Percentiles rank a stretch among this genome's conserved stretches.
Conservation (phyloP, 2,888 invertebrate genomes). For the Brenthis hecate region DNA sequence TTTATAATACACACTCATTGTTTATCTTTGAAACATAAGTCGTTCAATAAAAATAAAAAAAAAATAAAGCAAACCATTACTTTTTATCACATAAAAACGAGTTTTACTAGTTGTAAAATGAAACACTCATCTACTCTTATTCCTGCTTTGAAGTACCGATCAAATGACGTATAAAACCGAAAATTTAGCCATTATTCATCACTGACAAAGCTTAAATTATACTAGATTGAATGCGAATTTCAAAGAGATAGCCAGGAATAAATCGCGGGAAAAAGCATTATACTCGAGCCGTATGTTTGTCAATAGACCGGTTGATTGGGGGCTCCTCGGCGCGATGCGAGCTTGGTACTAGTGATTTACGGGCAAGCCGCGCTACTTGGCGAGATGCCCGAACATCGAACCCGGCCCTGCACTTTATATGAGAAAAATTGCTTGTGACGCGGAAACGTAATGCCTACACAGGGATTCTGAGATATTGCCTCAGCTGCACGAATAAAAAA, state of each 20-base stretch:
- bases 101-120: too few species aligned
- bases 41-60: neutral
- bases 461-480: constrained; percentile 38
- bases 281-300: constrained; percentile 74
- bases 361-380: constrained; percentile 69
- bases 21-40: neutral
- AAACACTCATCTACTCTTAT: neutral
- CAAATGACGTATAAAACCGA: constrained; percentile 32
- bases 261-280: constrained; percentile 71
- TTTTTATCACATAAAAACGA: too few species aligned
- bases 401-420: constrained; percentile 60
- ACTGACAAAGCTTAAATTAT: constrained; percentile 47
- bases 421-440: constrained; percentile 64
- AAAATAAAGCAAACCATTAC: neutral
- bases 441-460: constrained; percentile 47
- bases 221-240: constrained; percentile 51
- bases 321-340: constrained; percentile 64
- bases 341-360: constrained; percentile 68
- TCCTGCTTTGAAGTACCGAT: neutral
- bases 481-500: constrained; percentile 18
- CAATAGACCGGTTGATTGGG: constrained; percentile 77
- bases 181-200: constrained; percentile 42
- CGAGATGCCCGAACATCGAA: constrained; percentile 69
- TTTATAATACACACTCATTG: neutral
- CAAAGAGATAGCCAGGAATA: constrained; percentile 55